Conservation (phyloP, 1,140 invertebrate genomes). For the Sarcophaga peregrina region DNA sequence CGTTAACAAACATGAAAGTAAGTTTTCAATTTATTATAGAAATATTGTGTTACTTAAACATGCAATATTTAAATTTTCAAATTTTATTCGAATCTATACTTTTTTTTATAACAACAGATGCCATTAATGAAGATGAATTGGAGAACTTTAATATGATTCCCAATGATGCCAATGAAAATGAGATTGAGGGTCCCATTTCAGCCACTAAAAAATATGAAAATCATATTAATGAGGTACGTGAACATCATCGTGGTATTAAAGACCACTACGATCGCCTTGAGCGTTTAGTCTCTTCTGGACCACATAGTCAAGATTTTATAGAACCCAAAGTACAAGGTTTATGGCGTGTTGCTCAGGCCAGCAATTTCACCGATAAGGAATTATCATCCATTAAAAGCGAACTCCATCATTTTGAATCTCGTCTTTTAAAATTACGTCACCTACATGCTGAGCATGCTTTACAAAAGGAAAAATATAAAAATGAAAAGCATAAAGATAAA, state of each 20-base stretch:
- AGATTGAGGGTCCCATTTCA: slow-evolving; percentile 60
- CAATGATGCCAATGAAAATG: slow-evolving; percentile 61
- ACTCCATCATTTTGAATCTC: slow-evolving; percentile 86
- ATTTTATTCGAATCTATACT: not conserved
- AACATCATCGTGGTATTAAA: slow-evolving; percentile 81
- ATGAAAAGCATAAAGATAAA: slow-evolving; percentile 72
- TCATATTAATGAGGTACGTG: slow-evolving; percentile 78
- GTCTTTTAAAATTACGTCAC: slow-evolving; percentile 84
- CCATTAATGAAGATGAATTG: slow-evolving; percentile 75
- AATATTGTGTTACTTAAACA: not conserved
- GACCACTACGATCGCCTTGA: slow-evolving; percentile 85
- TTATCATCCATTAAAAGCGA: slow-evolving; percentile 87
- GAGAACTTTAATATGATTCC: slow-evolving; percentile 72
- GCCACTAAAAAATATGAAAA: slow-evolving; percentile 69
- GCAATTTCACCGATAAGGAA: slow-evolving; percentile 85
- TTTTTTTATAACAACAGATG: slow-evolving; percentile 58
- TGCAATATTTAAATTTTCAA: no score
- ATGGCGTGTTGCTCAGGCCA: slow-evolving; percentile 83
- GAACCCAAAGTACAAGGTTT: slow-evolving; percentile 89
- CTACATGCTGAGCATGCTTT: slow-evolving; percentile 81
- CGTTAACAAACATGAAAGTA: slow-evolving; percentile 75
- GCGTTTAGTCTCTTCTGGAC: slow-evolving; percentile 74
- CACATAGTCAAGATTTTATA: slow-evolving; percentile 85
- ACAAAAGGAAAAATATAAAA: slow-evolving; percentile 74
- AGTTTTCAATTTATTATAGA: slow-evolving; percentile 50